These are phyloP conservation scores for Gnathonemus longibarbis DNA, from an alignment of 2,113 vertebrate genomes.

Conservation along the genomic window DNA sequence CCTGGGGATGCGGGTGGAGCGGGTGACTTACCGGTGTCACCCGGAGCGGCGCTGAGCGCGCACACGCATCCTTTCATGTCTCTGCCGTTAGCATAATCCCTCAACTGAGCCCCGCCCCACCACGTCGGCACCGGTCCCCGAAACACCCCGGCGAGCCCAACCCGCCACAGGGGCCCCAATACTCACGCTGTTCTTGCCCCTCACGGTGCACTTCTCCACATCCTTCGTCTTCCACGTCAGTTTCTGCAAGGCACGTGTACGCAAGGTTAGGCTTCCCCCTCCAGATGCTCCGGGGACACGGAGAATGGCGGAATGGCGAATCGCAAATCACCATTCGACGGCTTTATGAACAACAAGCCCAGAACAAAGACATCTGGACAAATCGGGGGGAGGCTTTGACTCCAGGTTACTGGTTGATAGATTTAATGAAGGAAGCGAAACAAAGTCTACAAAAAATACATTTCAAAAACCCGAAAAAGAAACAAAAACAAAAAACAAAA, in stretches of 20 bases:
- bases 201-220: conserved; percentile 69
- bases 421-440: background rate
- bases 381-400: background rate
- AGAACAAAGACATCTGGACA: background rate
- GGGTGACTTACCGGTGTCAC: background rate
- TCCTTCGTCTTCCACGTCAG: conserved; percentile 71
- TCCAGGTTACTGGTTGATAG: background rate
- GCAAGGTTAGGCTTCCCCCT: conserved; percentile 30
- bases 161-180: background rate
- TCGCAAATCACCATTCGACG: background rate
- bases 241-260: conserved; percentile 52
- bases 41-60: background rate
- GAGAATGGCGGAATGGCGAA: background rate
- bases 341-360: background rate
- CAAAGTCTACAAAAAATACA: background rate
- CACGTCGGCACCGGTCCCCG: background rate
- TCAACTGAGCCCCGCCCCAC: conserved; percentile 9
- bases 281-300: background rate
- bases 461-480: background rate
- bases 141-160: background rate
- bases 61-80: background rate
- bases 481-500: background rate
- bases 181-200: conserved; percentile 72
- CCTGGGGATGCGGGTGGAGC: conserved; percentile 54
- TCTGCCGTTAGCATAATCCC: conserved; percentile 30